These are phyloP conservation scores for Sthenelais limicola DNA, from an alignment of 2,888 invertebrate species.

Conservation along the genomic window DNA sequence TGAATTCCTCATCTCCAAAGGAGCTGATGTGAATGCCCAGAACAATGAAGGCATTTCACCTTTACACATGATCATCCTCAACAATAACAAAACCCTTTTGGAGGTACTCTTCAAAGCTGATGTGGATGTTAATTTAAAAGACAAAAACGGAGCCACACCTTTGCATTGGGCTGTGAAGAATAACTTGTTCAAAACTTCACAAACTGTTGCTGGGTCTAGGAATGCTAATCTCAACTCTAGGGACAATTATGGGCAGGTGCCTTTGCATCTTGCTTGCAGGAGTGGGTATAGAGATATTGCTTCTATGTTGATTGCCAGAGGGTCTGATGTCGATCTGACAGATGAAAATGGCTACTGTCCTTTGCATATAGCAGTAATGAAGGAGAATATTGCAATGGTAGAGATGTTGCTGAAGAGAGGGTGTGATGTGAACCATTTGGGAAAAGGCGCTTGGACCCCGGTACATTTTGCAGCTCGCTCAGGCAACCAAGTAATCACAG, in stretches of 20 bases:
- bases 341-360: constrained; percentile 43
- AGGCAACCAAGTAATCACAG: constrained; percentile 24
- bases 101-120: constrained; percentile 19
- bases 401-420: constrained; percentile 28
- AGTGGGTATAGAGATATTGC: constrained; percentile 39
- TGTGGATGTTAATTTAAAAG: constrained; percentile 34
- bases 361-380: constrained; percentile 42
- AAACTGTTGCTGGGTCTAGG: constrained; percentile 14
- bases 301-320: constrained; percentile 20
- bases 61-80: constrained; percentile 44
- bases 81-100: constrained; percentile 31
- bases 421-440: constrained; percentile 39
- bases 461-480: constrained; percentile 31
- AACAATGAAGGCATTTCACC: constrained; percentile 38
- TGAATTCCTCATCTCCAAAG: constrained; percentile 29
- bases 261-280: constrained; percentile 53
- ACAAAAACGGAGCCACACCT: constrained; percentile 44
- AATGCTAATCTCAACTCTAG: constrained; percentile 35
- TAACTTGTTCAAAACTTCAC: constrained; percentile 23
- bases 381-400: constrained; percentile 17
- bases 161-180: constrained; percentile 44
- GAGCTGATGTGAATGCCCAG: constrained; percentile 36
- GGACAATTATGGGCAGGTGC: constrained; percentile 42
- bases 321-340: constrained; percentile 28
- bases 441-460: constrained; percentile 39